These are phyloP conservation scores for Pseudococcus jackbeardsleyi DNA, from an alignment of 2,888 invertebrate species.

Conservation along the genomic window DNA sequence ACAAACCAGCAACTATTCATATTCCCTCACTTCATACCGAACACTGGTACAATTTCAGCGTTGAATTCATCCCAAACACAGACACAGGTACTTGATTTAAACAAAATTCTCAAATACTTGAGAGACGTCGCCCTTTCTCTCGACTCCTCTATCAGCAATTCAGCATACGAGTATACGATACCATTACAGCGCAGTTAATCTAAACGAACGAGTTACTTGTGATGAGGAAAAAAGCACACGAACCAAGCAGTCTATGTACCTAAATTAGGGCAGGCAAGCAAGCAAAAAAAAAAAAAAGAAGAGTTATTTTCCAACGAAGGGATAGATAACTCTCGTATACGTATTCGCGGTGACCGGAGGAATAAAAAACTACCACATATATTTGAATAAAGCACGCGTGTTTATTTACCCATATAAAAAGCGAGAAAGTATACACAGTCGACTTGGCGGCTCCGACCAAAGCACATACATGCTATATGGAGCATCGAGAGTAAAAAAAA, in stretches of 20 bases:
- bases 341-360: background rate
- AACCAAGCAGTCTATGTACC: background rate
- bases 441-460: too few species aligned
- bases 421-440: background rate
- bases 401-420: constrained; percentile 40
- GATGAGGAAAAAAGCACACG: background rate
- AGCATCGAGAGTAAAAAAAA: background rate
- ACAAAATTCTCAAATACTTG: background rate
- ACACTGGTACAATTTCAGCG: too few species aligned
- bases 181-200: background rate
- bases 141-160: too few species aligned
- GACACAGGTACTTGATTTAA: background rate
- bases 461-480: background rate
- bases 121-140: background rate
- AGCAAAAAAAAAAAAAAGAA: background rate
- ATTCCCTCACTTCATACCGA: too few species aligned
- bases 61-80: background rate
- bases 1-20: too few species aligned
- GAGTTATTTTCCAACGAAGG: background rate
- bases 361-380: background rate
- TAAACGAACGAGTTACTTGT: constrained; percentile 1
- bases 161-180: too few species aligned
- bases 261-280: background rate
- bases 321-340: background rate
- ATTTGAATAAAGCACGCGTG: constrained; percentile 18